phyloP scores from a whole-genome alignment of 2,888 invertebrate genomes.

The Tipula vernalis region DNA sequence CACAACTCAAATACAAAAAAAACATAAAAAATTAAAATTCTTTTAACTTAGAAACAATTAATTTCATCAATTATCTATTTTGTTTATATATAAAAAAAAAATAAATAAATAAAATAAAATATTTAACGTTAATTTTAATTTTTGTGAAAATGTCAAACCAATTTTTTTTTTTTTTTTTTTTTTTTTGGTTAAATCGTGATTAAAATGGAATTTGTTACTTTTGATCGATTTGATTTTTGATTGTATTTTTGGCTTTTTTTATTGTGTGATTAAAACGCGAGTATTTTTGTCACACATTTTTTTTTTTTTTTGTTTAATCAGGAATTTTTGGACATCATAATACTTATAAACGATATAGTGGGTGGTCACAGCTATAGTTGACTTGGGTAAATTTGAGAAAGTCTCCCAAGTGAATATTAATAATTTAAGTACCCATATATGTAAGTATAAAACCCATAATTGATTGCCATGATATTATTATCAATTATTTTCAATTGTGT shows the following conservation, averaged over 20 bases:
- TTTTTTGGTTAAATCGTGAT: not conserved
- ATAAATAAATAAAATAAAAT: not conserved
- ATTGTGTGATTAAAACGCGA: not conserved
- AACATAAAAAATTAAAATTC: not conserved
- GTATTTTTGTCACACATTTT: not conserved
- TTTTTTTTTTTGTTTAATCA: not conserved
- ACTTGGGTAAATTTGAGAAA: not conserved
- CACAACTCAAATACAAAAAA: not conserved
- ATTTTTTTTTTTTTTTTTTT: not conserved
- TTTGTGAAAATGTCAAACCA: not conserved
- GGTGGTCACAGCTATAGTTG: not conserved
- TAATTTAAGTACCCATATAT: not conserved
- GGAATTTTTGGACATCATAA: not conserved
- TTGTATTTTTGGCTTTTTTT: not conserved
- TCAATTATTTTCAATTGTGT: slow-evolving; percentile 4
- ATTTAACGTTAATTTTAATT: not conserved
- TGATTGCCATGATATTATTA: not conserved
- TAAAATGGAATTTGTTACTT: not conserved
- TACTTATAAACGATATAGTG: not conserved
- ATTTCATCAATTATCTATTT: slow-evolving; percentile 4
- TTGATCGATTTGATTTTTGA: not conserved
- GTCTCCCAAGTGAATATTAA: not conserved
- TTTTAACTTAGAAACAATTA: slow-evolving; percentile 4
- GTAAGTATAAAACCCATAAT: not conserved
- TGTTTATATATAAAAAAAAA: not conserved